Evolutionary conservation across 64 coral and sea anemone species (phyloP).

Genomic region (Trachythela sp.): DNA sequence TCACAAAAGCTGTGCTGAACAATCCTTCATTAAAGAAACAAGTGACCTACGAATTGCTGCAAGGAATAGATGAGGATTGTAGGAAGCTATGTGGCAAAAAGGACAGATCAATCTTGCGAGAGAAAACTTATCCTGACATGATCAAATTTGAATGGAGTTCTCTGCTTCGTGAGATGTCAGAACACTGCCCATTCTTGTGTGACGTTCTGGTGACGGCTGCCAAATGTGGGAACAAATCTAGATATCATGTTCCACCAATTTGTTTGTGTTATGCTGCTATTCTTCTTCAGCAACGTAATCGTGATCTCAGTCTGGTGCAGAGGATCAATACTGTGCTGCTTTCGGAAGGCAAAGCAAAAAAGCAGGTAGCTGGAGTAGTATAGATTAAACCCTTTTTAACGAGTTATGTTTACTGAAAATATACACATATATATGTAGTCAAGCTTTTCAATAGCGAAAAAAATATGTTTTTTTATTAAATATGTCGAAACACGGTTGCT

Average conservation of each 20-base stretch:
- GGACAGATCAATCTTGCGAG: neutral
- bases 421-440: neutral
- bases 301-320: constrained; percentile 57
- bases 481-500: too few relatives aligned
- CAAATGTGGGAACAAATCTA: neutral
- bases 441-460: too few relatives aligned
- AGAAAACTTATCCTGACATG: neutral
- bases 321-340: constrained; percentile 63
- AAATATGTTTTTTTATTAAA: too few relatives aligned
- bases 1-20: neutral
- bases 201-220: neutral
- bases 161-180: neutral
- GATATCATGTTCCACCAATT: neutral
- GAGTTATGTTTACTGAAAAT: neutral
- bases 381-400: neutral
- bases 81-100: neutral
- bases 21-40: neutral
- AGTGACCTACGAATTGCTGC: neutral
- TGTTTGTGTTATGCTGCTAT: neutral
- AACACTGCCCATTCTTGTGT: neutral
- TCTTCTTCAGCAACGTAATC: constrained; percentile 16
- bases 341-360: constrained; percentile 62
- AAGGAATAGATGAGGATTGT: neutral
- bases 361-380: constrained; percentile 37
- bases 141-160: neutral